Conservation (phyloP, 2,797 vertebrate genomes). For the Melanotaenia boesemani region DNA sequence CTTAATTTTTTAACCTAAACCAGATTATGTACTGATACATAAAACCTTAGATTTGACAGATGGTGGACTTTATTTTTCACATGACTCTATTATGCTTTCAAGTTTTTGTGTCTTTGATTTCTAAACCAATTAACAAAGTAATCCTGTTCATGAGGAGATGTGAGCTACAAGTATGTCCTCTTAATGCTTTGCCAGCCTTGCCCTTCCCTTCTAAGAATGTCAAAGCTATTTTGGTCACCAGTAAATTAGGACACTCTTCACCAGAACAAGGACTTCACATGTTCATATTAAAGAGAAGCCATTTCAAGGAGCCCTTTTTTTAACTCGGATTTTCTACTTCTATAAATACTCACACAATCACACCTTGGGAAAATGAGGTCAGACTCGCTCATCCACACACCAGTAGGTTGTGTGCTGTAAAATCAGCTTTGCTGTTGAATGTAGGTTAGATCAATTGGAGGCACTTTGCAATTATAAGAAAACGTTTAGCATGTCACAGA, state of each 20-base stretch:
- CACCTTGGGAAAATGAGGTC: conserved; percentile 42
- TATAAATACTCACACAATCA: conserved; percentile 48
- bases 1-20: too few relatives aligned
- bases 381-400: conserved; percentile 16
- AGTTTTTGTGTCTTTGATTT: too few relatives aligned
- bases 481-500: too few relatives aligned
- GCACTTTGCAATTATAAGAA: neutral
- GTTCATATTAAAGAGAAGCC: conserved; percentile 38
- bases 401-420: conserved; percentile 9
- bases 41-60: too few relatives aligned
- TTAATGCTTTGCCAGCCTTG: too few relatives aligned
- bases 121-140: too few relatives aligned
- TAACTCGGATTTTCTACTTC: conserved; percentile 26
- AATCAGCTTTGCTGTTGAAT: conserved; percentile 5
- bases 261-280: conserved; percentile 54
- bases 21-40: too few relatives aligned
- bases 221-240: conserved; percentile 16
- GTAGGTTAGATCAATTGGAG: conserved; percentile 30
- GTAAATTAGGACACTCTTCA: conserved; percentile 68
- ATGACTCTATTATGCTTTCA: too few relatives aligned
- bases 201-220: conserved; percentile 50
- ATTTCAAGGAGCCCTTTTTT: conserved; percentile 35
- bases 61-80: too few relatives aligned
- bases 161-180: too few relatives aligned
- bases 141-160: too few relatives aligned